Evolutionary conservation across 1,140 invertebrate genomes (phyloP).

Genomic region (Panulirus ornatus): DNA sequence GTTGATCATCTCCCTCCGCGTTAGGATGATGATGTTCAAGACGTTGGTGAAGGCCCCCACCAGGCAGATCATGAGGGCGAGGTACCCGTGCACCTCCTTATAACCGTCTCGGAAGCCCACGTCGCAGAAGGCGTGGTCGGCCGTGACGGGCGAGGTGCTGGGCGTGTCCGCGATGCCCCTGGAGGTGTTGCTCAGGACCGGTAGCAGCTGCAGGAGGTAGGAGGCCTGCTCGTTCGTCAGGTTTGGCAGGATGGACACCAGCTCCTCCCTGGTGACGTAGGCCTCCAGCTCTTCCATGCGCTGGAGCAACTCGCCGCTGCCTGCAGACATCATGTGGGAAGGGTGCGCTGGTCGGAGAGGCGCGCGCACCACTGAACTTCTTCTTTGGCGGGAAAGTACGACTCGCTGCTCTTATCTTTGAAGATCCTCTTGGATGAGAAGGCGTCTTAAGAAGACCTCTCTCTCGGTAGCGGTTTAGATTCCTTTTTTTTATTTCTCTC

Average conservation of each 20-base stretch:
- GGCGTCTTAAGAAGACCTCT: too few species aligned
- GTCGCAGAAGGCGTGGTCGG: conserved; percentile 32
- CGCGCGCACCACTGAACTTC: too few species aligned
- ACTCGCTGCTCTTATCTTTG: too few species aligned
- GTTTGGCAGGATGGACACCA: conserved; percentile 34
- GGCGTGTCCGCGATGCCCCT: not conserved
- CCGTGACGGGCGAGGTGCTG: not conserved
- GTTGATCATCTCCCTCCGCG: conserved; percentile 88
- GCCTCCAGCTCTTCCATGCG: conserved; percentile 28
- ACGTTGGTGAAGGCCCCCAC: conserved; percentile 94
- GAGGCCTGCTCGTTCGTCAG: conserved; percentile 27
- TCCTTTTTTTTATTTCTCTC: too few species aligned
- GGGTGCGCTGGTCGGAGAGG: too few species aligned
- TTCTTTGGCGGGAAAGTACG: too few species aligned
- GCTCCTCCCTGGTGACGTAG: conserved; percentile 39
- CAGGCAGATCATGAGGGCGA: conserved; percentile 87
- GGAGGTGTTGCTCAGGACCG: not conserved
- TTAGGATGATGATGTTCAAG: conserved; percentile 92
- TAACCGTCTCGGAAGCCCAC: conserved; percentile 45
- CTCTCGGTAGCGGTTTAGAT: too few species aligned
- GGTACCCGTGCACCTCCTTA: conserved; percentile 83
- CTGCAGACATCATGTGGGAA: conserved; percentile 32
- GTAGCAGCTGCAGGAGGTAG: conserved; percentile 27
- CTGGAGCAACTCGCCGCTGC: conserved; percentile 9
- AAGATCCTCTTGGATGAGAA: too few species aligned